Conservation (phyloP, 2,888 invertebrate genomes). For the Nemotelus pantherinus region DNA sequence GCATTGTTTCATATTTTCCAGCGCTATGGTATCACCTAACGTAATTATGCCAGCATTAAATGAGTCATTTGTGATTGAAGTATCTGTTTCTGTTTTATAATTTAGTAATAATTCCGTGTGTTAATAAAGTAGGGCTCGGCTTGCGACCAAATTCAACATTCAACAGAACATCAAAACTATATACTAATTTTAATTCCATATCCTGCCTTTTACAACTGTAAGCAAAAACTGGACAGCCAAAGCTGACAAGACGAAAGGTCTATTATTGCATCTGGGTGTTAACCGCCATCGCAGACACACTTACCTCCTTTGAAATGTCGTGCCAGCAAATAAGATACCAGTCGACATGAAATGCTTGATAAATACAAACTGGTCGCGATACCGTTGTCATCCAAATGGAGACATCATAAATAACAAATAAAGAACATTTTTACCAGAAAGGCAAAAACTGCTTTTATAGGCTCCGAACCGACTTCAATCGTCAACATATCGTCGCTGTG, state of each 20-base stretch:
- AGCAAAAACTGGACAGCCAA: too few relatives aligned
- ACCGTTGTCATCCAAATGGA: slow-evolving; percentile 17
- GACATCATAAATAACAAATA: slow-evolving; percentile 35
- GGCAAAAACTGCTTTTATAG: slow-evolving; percentile 12
- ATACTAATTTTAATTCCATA: too few relatives aligned
- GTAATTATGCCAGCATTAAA: too few relatives aligned
- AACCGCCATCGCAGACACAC: neutral
- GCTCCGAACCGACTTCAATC: neutral
- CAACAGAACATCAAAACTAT: too few relatives aligned
- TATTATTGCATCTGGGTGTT: neutral
- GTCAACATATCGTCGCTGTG: slow-evolving; percentile 10
- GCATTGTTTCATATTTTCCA: too few relatives aligned
- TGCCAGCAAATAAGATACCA: slow-evolving; percentile 31
- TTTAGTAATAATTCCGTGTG: too few relatives aligned
- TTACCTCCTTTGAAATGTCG: slow-evolving; percentile 9
- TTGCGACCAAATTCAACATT: too few relatives aligned
- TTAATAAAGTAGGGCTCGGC: too few relatives aligned
- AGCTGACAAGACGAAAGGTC: neutral
- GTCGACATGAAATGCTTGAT: slow-evolving; percentile 22
- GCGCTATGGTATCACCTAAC: too few relatives aligned
- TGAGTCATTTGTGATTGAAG: too few relatives aligned
- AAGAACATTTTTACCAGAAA: slow-evolving; percentile 22
- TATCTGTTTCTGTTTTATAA: too few relatives aligned
- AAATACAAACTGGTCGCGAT: slow-evolving; percentile 20
- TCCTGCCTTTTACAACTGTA: too few relatives aligned